phyloP scores from a whole-genome alignment of 2,113 vertebrate species.

The Lathamus discolor region DNA sequence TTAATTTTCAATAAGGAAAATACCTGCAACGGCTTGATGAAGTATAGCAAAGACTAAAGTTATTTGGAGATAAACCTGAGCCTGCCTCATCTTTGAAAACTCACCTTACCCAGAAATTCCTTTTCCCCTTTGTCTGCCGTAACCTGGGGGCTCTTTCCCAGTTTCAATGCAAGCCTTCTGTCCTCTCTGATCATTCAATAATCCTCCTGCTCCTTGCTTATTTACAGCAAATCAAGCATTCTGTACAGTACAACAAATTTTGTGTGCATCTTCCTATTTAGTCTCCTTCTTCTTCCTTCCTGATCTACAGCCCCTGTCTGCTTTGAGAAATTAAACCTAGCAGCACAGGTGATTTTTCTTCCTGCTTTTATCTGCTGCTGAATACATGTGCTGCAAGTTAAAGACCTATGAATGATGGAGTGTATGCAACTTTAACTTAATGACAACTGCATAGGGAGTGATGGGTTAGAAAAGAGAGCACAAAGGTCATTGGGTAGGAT shows the following conservation, averaged over 20 bases:
- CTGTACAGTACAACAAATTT: background rate
- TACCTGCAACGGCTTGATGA: background rate
- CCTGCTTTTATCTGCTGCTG: conserved; percentile 32
- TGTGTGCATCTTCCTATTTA: background rate
- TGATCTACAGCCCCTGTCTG: background rate
- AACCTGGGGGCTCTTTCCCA: background rate
- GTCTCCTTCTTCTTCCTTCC: background rate
- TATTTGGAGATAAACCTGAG: background rate
- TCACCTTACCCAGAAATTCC: background rate
- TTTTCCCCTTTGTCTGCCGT: background rate
- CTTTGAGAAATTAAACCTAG: conserved; percentile 20
- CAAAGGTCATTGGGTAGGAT: background rate
- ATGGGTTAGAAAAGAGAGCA: background rate
- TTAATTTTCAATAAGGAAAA: background rate
- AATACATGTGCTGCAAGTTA: conserved; percentile 18
- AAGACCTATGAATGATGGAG: conserved; percentile 32
- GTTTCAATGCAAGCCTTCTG: background rate
- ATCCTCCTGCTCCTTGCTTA: background rate
- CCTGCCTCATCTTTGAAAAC: background rate
- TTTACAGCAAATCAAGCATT: background rate
- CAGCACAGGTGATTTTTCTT: conserved; percentile 31
- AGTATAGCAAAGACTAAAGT: background rate
- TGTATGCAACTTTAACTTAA: background rate
- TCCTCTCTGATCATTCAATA: background rate
- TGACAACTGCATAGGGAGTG: background rate